Evolutionary conservation across 2,113 vertebrate genomes (phyloP).

Genomic region (Gallinago jamesoni): DNA sequence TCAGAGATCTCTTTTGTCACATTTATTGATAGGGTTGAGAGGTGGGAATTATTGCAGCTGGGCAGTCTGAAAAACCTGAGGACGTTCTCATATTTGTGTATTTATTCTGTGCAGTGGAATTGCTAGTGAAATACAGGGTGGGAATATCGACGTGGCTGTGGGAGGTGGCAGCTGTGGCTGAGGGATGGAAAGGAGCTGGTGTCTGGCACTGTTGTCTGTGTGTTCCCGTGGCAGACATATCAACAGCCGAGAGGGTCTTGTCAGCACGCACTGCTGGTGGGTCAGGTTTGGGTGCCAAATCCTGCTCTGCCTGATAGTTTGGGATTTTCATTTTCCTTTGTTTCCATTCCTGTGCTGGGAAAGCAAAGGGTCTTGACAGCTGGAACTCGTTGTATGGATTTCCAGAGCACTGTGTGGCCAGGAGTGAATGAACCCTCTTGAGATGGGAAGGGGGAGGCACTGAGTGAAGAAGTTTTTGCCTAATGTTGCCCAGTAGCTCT

Average conservation of each 20-base stretch:
- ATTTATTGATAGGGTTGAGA: neutral
- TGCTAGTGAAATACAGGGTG: neutral
- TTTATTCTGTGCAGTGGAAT: neutral
- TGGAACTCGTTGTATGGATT: neutral
- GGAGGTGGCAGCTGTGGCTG: neutral
- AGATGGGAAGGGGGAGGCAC: neutral
- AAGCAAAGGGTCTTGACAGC: neutral
- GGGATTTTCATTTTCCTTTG: neutral
- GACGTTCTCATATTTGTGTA: neutral
- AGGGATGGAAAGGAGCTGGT: neutral
- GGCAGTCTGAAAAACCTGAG: neutral
- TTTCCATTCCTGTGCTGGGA: neutral
- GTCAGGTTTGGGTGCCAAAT: neutral
- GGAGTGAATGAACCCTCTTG: neutral
- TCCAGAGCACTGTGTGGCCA: neutral
- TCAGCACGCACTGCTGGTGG: rapidly evolving
- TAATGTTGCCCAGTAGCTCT: neutral
- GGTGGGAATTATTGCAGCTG: neutral
- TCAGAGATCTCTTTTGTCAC: neutral
- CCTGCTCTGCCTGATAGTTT: neutral
- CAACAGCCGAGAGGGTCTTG: neutral
- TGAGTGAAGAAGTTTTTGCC: neutral
- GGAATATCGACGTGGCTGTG: neutral
- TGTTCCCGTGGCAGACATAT: neutral
- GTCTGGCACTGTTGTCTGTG: neutral